phyloP scores from a whole-genome alignment of 2,113 vertebrate species.

The Micronisus gabar region DNA sequence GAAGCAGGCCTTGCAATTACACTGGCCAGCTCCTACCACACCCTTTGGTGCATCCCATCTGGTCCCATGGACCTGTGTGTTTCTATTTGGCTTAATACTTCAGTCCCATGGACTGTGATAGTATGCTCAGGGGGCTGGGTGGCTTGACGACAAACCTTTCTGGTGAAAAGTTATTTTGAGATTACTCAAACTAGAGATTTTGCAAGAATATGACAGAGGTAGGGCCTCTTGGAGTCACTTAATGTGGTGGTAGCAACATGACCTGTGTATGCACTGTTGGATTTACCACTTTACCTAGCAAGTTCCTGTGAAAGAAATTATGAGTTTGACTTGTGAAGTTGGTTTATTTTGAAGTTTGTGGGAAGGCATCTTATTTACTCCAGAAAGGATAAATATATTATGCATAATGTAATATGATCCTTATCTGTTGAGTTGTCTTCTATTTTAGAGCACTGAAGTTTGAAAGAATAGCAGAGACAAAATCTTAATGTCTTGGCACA shows the following conservation, averaged over 20 bases:
- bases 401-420: background rate
- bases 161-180: background rate
- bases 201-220: background rate
- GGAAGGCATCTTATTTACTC: slow-evolving; percentile 39
- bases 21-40: background rate
- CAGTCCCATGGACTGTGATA: background rate
- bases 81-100: background rate
- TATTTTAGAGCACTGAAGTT: background rate
- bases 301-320: slow-evolving; percentile 46
- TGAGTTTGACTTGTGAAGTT: slow-evolving; percentile 8
- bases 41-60: background rate
- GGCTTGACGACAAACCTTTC: background rate
- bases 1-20: background rate
- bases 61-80: background rate
- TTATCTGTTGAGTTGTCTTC: slow-evolving; percentile 15
- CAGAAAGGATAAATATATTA: slow-evolving; percentile 30
- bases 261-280: background rate
- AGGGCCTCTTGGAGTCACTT: slow-evolving; percentile 38
- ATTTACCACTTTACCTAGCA: slow-evolving; percentile 35
- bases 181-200: background rate
- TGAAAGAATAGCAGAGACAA: slow-evolving; percentile 18
- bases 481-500: slow-evolving; percentile 11
- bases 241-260: background rate
- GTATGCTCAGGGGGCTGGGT: background rate
- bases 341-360: background rate